Conservation (phyloP, 2,113 vertebrate species). For the Poeciliopsis retropinna region DNA sequence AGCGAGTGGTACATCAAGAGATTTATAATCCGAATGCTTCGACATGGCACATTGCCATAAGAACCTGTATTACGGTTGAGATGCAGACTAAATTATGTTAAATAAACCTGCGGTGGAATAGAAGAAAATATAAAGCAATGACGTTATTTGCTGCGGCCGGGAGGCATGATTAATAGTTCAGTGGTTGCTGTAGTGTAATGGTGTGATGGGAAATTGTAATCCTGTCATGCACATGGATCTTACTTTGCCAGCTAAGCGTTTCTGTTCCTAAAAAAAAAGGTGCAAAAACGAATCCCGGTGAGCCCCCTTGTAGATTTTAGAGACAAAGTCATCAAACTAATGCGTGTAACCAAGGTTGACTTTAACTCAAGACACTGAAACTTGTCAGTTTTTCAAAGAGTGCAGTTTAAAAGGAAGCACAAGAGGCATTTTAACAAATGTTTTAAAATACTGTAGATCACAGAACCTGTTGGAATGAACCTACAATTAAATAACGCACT, state of each 20-base stretch:
- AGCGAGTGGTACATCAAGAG: neutral
- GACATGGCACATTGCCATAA: neutral
- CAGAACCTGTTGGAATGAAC: too few species aligned
- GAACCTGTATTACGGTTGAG: neutral
- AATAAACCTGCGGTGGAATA: neutral
- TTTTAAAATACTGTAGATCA: too few species aligned
- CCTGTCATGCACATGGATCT: neutral
- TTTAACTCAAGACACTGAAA: neutral
- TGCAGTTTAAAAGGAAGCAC: neutral
- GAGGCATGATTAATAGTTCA: neutral
- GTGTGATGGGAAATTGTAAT: neutral
- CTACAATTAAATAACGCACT: too few species aligned
- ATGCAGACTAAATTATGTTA: neutral
- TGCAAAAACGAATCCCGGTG: neutral
- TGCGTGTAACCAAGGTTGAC: neutral
- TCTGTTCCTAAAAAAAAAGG: neutral
- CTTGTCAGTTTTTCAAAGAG: neutral
- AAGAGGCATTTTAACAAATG: neutral
- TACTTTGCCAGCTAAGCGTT: neutral
- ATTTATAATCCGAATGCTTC: neutral
- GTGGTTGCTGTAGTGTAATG: neutral
- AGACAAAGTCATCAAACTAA: neutral
- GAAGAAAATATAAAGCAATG: neutral
- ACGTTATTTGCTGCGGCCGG: neutral
- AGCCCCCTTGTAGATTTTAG: neutral